These are phyloP conservation scores for Pelecanus crispus DNA, from an alignment of 2,113 vertebrate species.

Conservation along the genomic window DNA sequence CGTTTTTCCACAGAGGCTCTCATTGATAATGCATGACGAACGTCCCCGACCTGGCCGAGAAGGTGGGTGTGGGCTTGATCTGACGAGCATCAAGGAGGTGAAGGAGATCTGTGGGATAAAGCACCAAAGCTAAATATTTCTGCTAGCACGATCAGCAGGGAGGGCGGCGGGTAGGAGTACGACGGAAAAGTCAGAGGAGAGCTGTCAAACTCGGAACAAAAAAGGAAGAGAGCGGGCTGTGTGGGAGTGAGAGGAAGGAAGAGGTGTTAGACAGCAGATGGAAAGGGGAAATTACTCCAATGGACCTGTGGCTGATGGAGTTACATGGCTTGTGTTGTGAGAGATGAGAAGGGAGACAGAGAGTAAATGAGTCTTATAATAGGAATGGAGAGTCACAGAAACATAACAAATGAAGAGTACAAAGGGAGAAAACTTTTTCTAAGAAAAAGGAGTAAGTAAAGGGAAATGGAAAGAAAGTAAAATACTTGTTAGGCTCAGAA, in stretches of 20 bases:
- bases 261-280: not conserved
- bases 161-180: not conserved
- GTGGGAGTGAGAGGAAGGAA: not conserved
- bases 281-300: not conserved
- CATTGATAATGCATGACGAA: not conserved
- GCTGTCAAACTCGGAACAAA: not conserved
- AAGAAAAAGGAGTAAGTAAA: not conserved
- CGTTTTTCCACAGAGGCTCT: not conserved
- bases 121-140: not conserved
- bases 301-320: not conserved
- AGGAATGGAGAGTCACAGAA: not conserved
- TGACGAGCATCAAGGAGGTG: not conserved
- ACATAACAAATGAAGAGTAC: not conserved
- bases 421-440: not conserved
- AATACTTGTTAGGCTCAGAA: not conserved
- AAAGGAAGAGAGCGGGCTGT: not conserved
- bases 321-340: not conserved
- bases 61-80: not conserved
- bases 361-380: not conserved
- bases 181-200: not conserved
- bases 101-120: not conserved
- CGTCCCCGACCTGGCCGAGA: not conserved
- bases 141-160: not conserved
- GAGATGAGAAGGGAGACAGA: not conserved
- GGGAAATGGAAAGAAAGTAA: not conserved